Conservation (phyloP, 2,113 vertebrate genomes). For the Pampusana beccarii region DNA sequence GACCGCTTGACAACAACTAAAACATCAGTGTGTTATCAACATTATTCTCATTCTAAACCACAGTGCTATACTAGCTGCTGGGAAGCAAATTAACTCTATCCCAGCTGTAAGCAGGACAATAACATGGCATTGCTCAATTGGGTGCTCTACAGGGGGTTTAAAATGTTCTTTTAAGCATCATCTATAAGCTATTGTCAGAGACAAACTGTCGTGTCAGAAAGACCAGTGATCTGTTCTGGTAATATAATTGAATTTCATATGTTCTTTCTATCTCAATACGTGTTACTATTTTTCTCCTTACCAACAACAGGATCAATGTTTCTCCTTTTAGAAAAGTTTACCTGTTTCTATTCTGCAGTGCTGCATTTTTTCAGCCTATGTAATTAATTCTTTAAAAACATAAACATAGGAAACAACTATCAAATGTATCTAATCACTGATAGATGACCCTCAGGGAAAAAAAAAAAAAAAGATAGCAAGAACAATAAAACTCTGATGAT, state of each 20-base stretch:
- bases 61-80: too few species aligned
- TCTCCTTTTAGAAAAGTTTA: neutral
- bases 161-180: neutral
- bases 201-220: neutral
- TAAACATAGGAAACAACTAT: neutral
- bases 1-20: too few species aligned
- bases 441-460: neutral
- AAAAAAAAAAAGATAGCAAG: neutral
- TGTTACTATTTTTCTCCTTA: neutral
- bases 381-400: neutral
- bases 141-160: neutral
- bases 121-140: neutral
- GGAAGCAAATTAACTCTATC: too few species aligned
- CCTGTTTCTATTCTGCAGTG: neutral
- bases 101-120: too few species aligned
- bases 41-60: too few species aligned
- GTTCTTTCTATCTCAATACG: neutral
- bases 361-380: neutral
- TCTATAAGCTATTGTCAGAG: neutral
- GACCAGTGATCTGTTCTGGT: neutral
- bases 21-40: too few species aligned
- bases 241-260: neutral
- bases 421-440: neutral
- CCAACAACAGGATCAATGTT: neutral
- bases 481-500: neutral